phyloP scores from a whole-genome alignment of 2,113 vertebrate genomes.

The Saimiri boliviensis region DNA sequence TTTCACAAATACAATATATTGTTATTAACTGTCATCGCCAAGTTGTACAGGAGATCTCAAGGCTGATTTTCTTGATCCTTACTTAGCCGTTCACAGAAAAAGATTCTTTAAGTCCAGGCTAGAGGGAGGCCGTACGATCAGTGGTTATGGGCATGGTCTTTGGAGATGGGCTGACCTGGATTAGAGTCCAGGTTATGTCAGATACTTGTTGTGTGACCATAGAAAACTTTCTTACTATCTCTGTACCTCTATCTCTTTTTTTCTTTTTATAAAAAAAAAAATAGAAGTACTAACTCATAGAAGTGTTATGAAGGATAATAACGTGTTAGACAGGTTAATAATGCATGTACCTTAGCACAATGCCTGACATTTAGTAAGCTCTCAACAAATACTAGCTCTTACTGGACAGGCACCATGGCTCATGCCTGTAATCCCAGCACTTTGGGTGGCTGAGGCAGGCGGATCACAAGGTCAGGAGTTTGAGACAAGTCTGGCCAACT shows the following conservation, averaged over 20 bases:
- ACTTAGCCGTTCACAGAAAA: not conserved
- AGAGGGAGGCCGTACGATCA: rapidly evolving
- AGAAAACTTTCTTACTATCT: not conserved
- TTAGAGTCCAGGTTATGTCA: not conserved
- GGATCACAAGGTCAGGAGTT: too few species aligned
- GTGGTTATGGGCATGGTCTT: not conserved
- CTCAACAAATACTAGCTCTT: not conserved
- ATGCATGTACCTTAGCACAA: not conserved
- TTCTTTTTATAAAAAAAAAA: too few species aligned
- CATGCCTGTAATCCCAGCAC: too few species aligned
- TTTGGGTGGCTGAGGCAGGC: too few species aligned
- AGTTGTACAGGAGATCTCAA: not conserved
- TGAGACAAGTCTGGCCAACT: too few species aligned
- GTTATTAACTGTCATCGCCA: not conserved
- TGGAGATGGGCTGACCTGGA: not conserved
- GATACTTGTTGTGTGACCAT: not conserved
- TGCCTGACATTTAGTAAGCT: not conserved
- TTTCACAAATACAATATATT: not conserved
- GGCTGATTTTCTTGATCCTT: not conserved
- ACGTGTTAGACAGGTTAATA: not conserved
- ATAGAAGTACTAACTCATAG: not conserved
- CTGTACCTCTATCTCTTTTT: not conserved
- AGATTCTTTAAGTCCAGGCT: not conserved
- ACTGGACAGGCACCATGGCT: not conserved
- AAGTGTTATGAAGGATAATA: not conserved